These are phyloP conservation scores for Ornithoptera alexandrae DNA, from an alignment of 2,888 invertebrate species.

Conservation along the genomic window DNA sequence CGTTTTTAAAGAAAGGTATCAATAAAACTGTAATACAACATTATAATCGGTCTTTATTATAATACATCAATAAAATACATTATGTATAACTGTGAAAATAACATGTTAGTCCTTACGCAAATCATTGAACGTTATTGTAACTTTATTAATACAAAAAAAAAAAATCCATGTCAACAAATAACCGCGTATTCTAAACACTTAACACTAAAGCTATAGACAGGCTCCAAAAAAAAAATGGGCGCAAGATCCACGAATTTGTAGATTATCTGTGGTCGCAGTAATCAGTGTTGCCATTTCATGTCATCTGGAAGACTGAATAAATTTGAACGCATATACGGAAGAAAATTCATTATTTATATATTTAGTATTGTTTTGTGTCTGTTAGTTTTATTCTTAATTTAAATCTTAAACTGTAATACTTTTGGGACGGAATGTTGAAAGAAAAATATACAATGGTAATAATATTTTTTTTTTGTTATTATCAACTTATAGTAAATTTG, in stretches of 20 bases:
- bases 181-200: constrained; percentile 15
- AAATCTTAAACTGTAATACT: constrained; percentile 61
- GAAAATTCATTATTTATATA: not conserved
- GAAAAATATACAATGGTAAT: constrained; percentile 31
- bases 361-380: constrained; percentile 12
- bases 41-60: constrained; percentile 51
- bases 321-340: constrained; percentile 18
- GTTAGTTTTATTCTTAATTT: constrained; percentile 25
- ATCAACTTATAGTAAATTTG: constrained; percentile 33
- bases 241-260: constrained; percentile 8
- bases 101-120: constrained; percentile 45
- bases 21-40: constrained; percentile 38
- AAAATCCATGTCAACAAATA: constrained; percentile 27
- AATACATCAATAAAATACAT: constrained; percentile 71
- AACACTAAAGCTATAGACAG: constrained; percentile 18
- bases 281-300: constrained; percentile 23
- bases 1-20: not conserved
- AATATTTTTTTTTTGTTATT: constrained; percentile 14
- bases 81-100: constrained; percentile 66
- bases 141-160: constrained; percentile 23
- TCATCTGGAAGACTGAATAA: constrained; percentile 32
- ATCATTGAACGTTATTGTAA: constrained; percentile 24
- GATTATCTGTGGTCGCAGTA: constrained; percentile 18
- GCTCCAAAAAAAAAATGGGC: constrained; percentile 13
- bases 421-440: constrained; percentile 66